Conservation (phyloP, 2,113 vertebrate species). For the Tenrec ecaudatus region DNA sequence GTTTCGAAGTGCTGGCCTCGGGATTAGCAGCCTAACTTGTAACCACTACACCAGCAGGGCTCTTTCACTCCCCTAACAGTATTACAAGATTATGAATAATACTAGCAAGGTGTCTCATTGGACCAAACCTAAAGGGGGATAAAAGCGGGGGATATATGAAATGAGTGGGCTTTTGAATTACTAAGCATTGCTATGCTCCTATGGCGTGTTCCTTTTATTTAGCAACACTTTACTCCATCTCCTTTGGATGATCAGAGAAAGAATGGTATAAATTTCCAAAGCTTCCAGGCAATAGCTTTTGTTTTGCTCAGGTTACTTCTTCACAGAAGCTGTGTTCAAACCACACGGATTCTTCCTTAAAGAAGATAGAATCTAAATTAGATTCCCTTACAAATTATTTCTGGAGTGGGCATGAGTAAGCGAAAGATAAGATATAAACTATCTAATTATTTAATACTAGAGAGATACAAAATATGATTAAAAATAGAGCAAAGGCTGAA, state of each 20-base stretch:
- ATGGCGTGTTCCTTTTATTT: slow-evolving; percentile 28
- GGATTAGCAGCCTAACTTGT: too few species aligned
- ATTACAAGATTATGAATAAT: slow-evolving; percentile 1
- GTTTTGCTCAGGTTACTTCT: slow-evolving; percentile 11
- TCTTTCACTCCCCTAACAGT: not conserved
- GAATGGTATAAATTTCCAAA: slow-evolving; percentile 51
- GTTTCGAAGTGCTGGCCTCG: too few species aligned
- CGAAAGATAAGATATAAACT: slow-evolving; percentile 58
- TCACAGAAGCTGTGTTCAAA: slow-evolving; percentile 38
- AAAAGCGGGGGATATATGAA: not conserved
- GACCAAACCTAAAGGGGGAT: slow-evolving; percentile 26
- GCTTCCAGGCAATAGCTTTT: slow-evolving; percentile 41
- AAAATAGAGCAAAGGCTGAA: slow-evolving; percentile 8
- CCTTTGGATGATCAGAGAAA: slow-evolving; percentile 36
- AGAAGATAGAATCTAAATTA: slow-evolving; percentile 64
- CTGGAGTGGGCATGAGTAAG: slow-evolving; percentile 18
- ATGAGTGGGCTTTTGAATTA: slow-evolving; percentile 46
- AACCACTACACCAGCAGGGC: too few species aligned
- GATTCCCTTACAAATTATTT: slow-evolving; percentile 67
- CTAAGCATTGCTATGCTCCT: not conserved
- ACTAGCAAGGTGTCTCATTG: slow-evolving; percentile 8
- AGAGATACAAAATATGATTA: slow-evolving; percentile 1
- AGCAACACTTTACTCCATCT: slow-evolving; percentile 32
- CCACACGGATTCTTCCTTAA: slow-evolving; percentile 56
- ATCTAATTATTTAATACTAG: slow-evolving; percentile 64